Conservation (phyloP, 2,113 vertebrate species). For the Morone chrysops region DNA sequence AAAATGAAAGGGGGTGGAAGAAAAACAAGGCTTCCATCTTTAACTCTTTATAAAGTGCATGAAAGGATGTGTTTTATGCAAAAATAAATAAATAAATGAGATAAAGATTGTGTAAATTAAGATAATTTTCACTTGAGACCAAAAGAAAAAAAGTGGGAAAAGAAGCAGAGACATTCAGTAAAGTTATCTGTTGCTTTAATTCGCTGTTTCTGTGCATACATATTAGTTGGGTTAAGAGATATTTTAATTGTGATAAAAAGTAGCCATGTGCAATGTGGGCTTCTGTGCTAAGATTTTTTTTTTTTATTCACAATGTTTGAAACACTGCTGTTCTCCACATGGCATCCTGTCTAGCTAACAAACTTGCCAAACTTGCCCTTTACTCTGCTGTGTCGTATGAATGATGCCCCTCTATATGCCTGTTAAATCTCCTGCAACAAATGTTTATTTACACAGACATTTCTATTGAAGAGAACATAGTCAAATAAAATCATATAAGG, state of each 20-base stretch:
- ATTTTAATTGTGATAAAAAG: conserved; percentile 54
- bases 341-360: conserved; percentile 41
- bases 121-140: conserved; percentile 13
- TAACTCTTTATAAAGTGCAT: conserved; percentile 41
- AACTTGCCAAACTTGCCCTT: conserved; percentile 41
- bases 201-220: conserved; percentile 49
- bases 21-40: conserved; percentile 15
- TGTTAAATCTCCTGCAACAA: conserved; percentile 66
- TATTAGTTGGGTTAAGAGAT: conserved; percentile 34
- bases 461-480: conserved; percentile 58
- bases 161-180: not conserved
- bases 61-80: conserved; percentile 47
- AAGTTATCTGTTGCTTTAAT: conserved; percentile 18
- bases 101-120: conserved; percentile 28
- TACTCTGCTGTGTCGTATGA: conserved; percentile 56
- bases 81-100: not conserved
- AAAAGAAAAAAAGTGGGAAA: conserved; percentile 7
- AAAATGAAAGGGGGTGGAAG: not conserved
- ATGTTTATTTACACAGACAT: conserved; percentile 72
- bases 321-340: conserved; percentile 57
- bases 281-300: conserved; percentile 62
- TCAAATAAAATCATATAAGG: conserved; percentile 54
- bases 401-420: conserved; percentile 56
- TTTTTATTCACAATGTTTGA: conserved; percentile 43
- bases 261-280: conserved; percentile 59